These are phyloP conservation scores for Montipora efflorescens DNA, from an alignment of 64 coral and sea anemone genomes.

Conservation along the genomic window DNA sequence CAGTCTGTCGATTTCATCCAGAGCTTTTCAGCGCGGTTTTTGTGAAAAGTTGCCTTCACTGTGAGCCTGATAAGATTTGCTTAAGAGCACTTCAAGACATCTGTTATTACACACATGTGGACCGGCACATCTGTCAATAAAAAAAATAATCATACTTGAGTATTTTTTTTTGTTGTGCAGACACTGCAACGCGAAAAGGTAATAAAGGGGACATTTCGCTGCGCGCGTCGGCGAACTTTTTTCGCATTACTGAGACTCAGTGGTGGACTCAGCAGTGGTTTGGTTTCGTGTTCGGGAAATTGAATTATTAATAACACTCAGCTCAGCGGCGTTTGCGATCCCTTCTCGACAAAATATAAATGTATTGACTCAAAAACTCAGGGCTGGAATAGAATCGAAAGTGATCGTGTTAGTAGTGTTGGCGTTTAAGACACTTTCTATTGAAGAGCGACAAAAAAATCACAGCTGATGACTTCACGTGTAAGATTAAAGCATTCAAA, in stretches of 20 bases:
- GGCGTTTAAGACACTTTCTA: background rate
- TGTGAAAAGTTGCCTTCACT: background rate
- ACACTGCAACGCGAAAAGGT: background rate
- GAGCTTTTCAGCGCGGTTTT: background rate
- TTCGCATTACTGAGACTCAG: background rate
- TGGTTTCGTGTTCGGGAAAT: background rate
- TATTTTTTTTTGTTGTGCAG: background rate
- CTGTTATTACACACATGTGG: conserved; percentile 17
- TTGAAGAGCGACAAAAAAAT: too few relatives aligned
- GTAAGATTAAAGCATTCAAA: too few relatives aligned
- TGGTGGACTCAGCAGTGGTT: background rate
- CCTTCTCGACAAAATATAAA: background rate
- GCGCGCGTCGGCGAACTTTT: background rate
- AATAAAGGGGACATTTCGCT: background rate
- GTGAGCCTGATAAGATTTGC: background rate
- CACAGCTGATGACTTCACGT: too few relatives aligned
- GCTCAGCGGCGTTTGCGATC: background rate
- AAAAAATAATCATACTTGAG: conserved; percentile 15
- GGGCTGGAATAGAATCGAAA: background rate
- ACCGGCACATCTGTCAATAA: conserved; percentile 23
- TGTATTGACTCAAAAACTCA: background rate
- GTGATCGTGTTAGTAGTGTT: background rate
- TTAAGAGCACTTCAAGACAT: conserved; percentile 27
- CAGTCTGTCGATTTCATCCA: conserved; percentile 41
- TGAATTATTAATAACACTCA: background rate